These are phyloP conservation scores for Zaprionus davidi DNA, from an alignment of 1,140 invertebrate genomes.

Conservation along the genomic window DNA sequence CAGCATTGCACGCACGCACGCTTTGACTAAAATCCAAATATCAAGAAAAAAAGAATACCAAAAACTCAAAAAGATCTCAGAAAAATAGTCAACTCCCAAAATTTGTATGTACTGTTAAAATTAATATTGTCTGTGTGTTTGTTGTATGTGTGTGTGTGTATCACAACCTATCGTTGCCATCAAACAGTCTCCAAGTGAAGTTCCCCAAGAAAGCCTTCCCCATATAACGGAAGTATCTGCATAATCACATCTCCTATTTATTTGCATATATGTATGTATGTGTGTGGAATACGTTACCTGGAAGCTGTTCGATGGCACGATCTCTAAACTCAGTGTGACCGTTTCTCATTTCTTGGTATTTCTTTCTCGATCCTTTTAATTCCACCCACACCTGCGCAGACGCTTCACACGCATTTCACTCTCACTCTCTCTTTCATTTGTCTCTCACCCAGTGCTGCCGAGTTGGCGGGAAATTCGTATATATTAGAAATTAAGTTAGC, in stretches of 20 bases:
- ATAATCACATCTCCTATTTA: too few species aligned
- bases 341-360: constrained; percentile 25
- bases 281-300: background rate
- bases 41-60: constrained; percentile 23
- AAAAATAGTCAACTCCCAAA: constrained; percentile 44
- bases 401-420: background rate
- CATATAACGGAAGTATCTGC: too few species aligned
- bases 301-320: constrained; percentile 19
- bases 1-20: constrained; percentile 60
- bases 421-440: background rate
- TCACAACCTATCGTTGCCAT: background rate
- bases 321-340: constrained; percentile 20
- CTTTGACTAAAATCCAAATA: constrained; percentile 29
- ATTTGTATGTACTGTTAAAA: constrained; percentile 73
- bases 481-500: too few species aligned
- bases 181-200: background rate
- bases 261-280: too few species aligned
- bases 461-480: too few species aligned
- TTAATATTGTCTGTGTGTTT: constrained; percentile 26
- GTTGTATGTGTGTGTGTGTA: constrained; percentile 21
- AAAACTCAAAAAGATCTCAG: constrained; percentile 18
- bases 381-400: background rate
- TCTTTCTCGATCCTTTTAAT: constrained; percentile 10
- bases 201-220: too few species aligned
- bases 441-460: background rate